These are phyloP conservation scores for Brachionus paranguensis DNA, from an alignment of 1,140 invertebrate genomes.

Conservation along the genomic window DNA sequence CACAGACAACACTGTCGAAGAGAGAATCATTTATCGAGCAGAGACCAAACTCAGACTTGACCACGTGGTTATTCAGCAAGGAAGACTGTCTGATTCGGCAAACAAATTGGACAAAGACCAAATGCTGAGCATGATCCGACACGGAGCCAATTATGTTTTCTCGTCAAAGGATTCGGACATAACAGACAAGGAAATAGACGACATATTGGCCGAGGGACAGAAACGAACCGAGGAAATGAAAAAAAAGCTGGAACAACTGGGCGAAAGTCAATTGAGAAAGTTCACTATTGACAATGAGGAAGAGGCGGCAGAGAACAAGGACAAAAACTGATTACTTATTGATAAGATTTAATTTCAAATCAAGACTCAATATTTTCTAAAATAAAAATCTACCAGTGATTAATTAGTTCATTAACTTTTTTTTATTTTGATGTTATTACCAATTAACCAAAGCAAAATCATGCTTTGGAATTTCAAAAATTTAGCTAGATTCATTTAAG, in stretches of 20 bases:
- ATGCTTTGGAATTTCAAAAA: too few species aligned
- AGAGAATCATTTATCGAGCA: constrained; percentile 95
- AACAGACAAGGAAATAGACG: constrained; percentile 96
- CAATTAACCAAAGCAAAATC: too few species aligned
- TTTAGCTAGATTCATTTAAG: too few species aligned
- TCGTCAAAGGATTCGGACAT: constrained; percentile 95
- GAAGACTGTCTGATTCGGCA: constrained; percentile 53
- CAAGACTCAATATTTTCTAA: too few species aligned
- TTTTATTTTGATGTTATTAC: too few species aligned
- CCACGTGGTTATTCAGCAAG: constrained; percentile 90
- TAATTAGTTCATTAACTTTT: too few species aligned
- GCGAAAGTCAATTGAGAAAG: constrained; percentile 82
- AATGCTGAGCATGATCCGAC: constrained; percentile 96
- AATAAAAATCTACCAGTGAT: too few species aligned
- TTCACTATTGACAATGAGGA: constrained; percentile 76
- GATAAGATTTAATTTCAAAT: too few species aligned
- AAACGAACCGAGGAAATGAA: constrained; percentile 77
- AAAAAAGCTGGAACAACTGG: constrained; percentile 78
- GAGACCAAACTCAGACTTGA: constrained; percentile 92
- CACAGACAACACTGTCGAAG: constrained; percentile 97
- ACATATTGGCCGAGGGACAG: constrained; percentile 77
- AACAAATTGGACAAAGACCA: constrained; percentile 92
- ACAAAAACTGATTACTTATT: neutral
- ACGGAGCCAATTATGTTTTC: constrained; percentile 97
- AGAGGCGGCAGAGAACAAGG: constrained; percentile 62